phyloP scores from a whole-genome alignment of 2,113 vertebrate species.

The Morone chrysops region DNA sequence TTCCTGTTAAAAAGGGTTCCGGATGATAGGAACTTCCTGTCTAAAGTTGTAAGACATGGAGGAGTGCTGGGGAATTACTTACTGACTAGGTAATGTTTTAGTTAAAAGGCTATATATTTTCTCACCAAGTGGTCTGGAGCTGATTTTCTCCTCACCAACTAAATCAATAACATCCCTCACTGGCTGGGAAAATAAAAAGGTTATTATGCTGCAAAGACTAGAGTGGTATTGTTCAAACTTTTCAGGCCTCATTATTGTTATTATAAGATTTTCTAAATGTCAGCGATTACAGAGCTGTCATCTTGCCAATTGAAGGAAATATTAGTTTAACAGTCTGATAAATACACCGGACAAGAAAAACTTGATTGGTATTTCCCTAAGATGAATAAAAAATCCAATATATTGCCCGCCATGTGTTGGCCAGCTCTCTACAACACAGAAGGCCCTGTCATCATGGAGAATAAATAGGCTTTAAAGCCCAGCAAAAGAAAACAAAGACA shows the following conservation, averaged over 20 bases:
- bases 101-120: background rate
- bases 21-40: constrained; percentile 78
- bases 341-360: background rate
- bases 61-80: constrained; percentile 17
- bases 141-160: background rate
- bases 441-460: constrained; percentile 2
- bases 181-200: background rate
- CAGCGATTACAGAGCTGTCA: background rate
- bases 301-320: background rate
- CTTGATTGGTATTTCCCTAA: background rate
- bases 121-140: background rate
- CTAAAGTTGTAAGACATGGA: constrained; percentile 59
- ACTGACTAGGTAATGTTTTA: background rate
- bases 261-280: background rate
- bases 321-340: background rate
- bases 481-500: constrained; percentile 42
- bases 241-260: background rate
- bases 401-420: constrained; percentile 3
- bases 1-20: constrained; percentile 79
- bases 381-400: constrained; percentile 10
- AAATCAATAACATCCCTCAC: background rate
- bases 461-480: constrained; percentile 30
- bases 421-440: constrained; percentile 9
- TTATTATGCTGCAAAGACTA: background rate
- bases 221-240: background rate